Evolutionary conservation across 2,113 vertebrate species (phyloP), one percentile per base, ranked within the genome.

Genomic region (Pristiophorus japonicus): DNA sequence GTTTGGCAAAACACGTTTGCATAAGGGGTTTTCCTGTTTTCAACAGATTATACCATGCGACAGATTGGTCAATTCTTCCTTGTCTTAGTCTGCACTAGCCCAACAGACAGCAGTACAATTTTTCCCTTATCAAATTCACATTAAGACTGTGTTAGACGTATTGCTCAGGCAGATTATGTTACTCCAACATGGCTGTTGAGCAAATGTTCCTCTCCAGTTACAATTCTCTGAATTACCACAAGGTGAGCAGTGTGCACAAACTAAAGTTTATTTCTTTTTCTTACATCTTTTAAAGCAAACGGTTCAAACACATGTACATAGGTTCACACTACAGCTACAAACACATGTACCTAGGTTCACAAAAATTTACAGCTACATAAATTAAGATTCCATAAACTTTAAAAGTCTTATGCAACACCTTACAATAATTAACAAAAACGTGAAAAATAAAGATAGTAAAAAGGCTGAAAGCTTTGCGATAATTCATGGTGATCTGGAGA

Each of bases 121-220:
- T 98, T 97, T 98, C 97, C 98, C 98, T 98, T 99, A 99, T 99
- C 99, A 98, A 98, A 97, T 97, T 97, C 97, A 98, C 98, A 98
- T 98, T 98, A 98, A 98, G 97, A 97, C 99, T 98, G 98, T 97
- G 98, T 98, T 99, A 98, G 98, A 98, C 98, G 98, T 97, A 98
- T 98, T 98, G 98, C 98, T 99, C 98, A 98, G 98, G 98, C 98
- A 99, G 98, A 99, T 98, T 98, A 99, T 98, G 98, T 98, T 99
- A 98, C 99, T 98, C 99, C 98, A 99, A 99, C 99, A 99, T 99
- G 99, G 99, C 99, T 99, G 98, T 98, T 99, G 98, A 99, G 99
- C 99, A 99, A 99, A 99, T 99, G 98, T 98, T 97, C 97, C 97
- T 97, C 65, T 94, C 66, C 30, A 98, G 98, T 98, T 99, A 98